These are phyloP conservation scores for Acleris holmiana DNA, from an alignment of 2,888 invertebrate species.

Conservation along the genomic window DNA sequence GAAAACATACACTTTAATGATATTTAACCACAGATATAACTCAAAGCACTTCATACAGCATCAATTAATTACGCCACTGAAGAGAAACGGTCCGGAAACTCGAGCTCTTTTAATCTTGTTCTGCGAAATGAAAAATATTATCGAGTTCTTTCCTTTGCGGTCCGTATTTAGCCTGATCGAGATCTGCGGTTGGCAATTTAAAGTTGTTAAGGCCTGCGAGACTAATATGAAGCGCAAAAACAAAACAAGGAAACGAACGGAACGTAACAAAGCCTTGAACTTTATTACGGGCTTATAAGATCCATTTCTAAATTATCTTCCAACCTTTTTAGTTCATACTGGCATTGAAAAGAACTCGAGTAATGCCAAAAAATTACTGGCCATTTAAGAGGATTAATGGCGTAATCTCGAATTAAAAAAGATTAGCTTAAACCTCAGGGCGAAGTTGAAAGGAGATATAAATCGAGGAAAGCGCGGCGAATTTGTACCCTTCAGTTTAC, in stretches of 20 bases:
- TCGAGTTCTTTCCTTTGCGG: constrained; percentile 7
- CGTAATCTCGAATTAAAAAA: constrained; percentile 34
- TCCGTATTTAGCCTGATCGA: constrained; percentile 6
- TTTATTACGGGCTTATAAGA: not conserved
- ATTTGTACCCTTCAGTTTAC: constrained; percentile 16
- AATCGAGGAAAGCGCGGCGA: constrained; percentile 13
- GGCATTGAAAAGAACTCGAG: not conserved
- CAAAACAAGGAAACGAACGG: constrained; percentile 1
- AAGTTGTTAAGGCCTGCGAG: constrained; percentile 21
- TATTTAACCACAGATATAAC: too few species aligned
- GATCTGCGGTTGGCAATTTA: constrained; percentile 27
- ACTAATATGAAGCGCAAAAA: constrained; percentile 10
- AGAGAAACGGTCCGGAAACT: constrained; percentile 10
- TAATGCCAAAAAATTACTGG: constrained; percentile 24
- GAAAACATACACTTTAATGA: too few species aligned
- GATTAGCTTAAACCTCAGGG: constrained; percentile 18
- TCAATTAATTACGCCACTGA: constrained; percentile 5
- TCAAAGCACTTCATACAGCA: constrained; percentile 4
- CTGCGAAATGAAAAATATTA: constrained; percentile 12
- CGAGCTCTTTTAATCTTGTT: constrained; percentile 10
- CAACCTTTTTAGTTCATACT: constrained; percentile 1
- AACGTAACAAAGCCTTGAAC: not conserved
- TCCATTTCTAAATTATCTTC: not conserved
- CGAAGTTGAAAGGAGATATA: constrained; percentile 7
- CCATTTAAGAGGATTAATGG: constrained; percentile 23